phyloP scores from a whole-genome alignment of 2,888 invertebrate genomes.

The Carcina quercana region DNA sequence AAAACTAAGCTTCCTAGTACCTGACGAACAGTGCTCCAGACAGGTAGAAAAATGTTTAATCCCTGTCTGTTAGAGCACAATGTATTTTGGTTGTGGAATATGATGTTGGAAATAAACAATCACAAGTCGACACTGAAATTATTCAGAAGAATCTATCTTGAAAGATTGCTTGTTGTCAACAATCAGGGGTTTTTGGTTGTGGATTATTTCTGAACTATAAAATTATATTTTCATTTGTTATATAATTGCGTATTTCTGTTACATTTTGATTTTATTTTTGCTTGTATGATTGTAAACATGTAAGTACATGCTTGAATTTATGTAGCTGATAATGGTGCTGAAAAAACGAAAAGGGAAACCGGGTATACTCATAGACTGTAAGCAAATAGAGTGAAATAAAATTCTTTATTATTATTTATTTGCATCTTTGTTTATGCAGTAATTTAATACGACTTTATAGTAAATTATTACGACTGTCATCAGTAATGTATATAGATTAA shows the following conservation, averaged over 20 bases:
- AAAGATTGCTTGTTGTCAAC: conserved; percentile 45
- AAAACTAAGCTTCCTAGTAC: conserved; percentile 67
- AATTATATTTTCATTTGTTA: conserved; percentile 11
- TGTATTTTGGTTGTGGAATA: conserved; percentile 28
- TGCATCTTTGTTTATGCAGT: too few species aligned
- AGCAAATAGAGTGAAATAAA: too few species aligned
- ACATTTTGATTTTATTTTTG: conserved; percentile 1
- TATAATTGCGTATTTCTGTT: conserved; percentile 12
- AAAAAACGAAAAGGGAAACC: conserved; percentile 27
- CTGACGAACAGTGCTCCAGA: conserved; percentile 65
- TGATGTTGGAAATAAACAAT: conserved; percentile 54
- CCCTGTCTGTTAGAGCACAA: conserved; percentile 52
- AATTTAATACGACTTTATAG: too few species aligned
- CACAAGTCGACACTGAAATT: conserved; percentile 6
- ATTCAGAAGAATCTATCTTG: neutral
- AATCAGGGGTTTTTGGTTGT: conserved; percentile 43
- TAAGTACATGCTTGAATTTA: neutral
- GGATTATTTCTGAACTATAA: conserved; percentile 24
- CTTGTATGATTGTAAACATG: conserved; percentile 6
- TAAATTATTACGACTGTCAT: too few species aligned
- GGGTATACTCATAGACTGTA: conserved; percentile 18
- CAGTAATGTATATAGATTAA: too few species aligned
- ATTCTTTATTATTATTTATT: too few species aligned
- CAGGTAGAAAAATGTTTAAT: conserved; percentile 31
- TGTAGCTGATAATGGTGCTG: conserved; percentile 62